Evolutionary conservation across 2,113 vertebrate species (phyloP).

Genomic region (Paraplagusia blochii): DNA sequence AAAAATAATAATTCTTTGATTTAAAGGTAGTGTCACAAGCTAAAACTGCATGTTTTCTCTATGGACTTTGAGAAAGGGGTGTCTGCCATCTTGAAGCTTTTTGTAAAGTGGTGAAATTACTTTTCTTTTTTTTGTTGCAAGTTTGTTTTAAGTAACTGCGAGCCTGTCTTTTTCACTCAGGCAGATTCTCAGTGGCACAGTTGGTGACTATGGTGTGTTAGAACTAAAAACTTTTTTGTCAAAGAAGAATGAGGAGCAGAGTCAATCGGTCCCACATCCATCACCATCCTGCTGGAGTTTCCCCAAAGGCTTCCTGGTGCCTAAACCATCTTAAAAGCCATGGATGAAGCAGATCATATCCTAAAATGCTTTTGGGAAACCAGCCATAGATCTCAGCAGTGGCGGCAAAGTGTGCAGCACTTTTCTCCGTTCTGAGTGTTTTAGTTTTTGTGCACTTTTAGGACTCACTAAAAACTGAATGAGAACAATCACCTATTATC

Average conservation of each 20-base stretch:
- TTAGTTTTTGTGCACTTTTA: slow-evolving; percentile 42
- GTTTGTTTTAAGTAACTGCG: too few relatives aligned
- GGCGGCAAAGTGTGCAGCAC: slow-evolving; percentile 25
- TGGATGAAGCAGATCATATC: slow-evolving; percentile 33
- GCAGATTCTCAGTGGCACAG: too few relatives aligned
- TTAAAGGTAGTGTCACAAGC: too few relatives aligned
- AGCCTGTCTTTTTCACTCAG: too few relatives aligned
- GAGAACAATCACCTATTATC: slow-evolving; percentile 35
- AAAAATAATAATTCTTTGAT: too few relatives aligned
- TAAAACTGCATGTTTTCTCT: too few relatives aligned
- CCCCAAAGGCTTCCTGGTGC: slow-evolving; percentile 56
- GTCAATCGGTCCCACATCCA: slow-evolving; percentile 25
- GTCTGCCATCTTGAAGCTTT: neutral
- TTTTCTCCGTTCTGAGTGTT: slow-evolving; percentile 32
- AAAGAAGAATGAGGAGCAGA: too few relatives aligned
- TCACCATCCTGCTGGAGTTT: slow-evolving; percentile 31
- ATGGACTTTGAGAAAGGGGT: neutral
- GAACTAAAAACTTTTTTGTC: too few relatives aligned
- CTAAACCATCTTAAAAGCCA: slow-evolving; percentile 58
- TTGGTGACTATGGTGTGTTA: too few relatives aligned
- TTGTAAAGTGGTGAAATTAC: neutral
- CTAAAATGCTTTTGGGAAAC: slow-evolving; percentile 52
- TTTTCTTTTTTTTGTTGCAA: too few relatives aligned
- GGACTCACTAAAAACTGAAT: slow-evolving; percentile 26
- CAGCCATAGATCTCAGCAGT: slow-evolving; percentile 44